A percentile compares a stretch with the other conserved stretches of the same genome.
Evolutionary conservation across 1,140 invertebrate genomes (phyloP).

Genomic region (Eulimnadia texana): DNA sequence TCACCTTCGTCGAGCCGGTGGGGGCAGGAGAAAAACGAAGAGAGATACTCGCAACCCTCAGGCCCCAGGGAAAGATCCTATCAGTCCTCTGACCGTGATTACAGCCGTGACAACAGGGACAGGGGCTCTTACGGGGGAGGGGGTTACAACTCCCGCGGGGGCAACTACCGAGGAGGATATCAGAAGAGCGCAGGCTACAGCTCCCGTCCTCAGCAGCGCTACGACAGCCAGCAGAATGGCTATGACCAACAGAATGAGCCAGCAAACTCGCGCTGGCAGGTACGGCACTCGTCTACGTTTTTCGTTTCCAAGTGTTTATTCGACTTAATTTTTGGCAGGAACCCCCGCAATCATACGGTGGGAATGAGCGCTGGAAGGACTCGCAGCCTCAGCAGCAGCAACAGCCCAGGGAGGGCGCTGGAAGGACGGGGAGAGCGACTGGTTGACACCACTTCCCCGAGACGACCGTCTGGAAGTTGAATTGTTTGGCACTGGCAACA

Average conservation of each 20-base stretch:
- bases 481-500: constrained; percentile 72
- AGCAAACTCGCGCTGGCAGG: constrained; percentile 61
- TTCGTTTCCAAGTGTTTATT: no score
- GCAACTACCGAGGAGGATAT: background rate
- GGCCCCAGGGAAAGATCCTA: background rate
- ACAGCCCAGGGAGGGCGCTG: constrained; percentile 21
- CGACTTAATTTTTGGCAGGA: no score
- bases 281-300: constrained; percentile 26
- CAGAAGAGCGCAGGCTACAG: background rate
- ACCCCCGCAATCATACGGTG: constrained; percentile 3
- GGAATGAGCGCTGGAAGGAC: constrained; percentile 24
- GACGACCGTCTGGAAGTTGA: constrained; percentile 76
- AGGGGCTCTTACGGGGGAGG: background rate
- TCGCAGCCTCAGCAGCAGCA: constrained; percentile 22
- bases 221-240: constrained; percentile 3
- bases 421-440: constrained; percentile 47
- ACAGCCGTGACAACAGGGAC: background rate
- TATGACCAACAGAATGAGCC: constrained; percentile 23
- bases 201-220: background rate
- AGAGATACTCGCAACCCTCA: background rate
- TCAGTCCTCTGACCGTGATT: no score
- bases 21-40: background rate
- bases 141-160: background rate
- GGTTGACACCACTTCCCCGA: constrained; percentile 62
- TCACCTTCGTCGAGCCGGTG: constrained; percentile 38